Percentiles rank a stretch among this genome's conserved stretches.
Evolutionary conservation across 2,888 invertebrate species (phyloP).

Genomic region (Brachyptera putata): DNA sequence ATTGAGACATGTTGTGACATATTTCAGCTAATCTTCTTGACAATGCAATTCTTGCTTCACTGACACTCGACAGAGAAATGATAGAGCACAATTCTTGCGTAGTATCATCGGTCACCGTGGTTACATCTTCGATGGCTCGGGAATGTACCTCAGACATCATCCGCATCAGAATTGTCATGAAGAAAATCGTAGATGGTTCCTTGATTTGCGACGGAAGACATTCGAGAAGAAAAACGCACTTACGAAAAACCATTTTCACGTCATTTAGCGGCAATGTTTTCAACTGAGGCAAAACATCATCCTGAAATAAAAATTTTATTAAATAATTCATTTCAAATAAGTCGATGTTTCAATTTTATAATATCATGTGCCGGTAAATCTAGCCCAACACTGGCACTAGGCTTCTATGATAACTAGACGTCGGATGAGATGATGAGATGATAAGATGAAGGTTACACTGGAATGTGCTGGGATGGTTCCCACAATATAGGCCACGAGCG

Average conservation of each 20-base stretch:
- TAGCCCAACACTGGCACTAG: no score
- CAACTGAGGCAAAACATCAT: not conserved
- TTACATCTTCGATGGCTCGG: not conserved
- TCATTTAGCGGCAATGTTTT: not conserved
- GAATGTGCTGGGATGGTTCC: no score
- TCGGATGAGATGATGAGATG: no score
- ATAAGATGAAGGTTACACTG: no score
- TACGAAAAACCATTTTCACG: not conserved
- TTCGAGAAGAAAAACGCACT: not conserved
- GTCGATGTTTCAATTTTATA: not conserved
- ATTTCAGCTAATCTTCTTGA: not conserved
- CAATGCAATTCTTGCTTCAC: not conserved
- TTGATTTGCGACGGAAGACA: not conserved
- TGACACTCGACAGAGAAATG: not conserved
- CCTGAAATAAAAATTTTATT: not conserved
- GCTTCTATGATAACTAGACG: no score
- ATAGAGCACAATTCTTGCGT: not conserved
- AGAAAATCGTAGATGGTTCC: not conserved
- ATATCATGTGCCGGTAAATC: not conserved
- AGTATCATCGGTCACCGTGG: not conserved
- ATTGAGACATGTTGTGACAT: no score
- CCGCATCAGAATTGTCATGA: not conserved
- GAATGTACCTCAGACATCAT: not conserved
- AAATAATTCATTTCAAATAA: not conserved
- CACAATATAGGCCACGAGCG: no score